Percentiles rank a stretch among this genome's conserved stretches.
phyloP scores from a whole-genome alignment of 2,797 vertebrate species.

The Sphenopsis melanotis region DNA sequence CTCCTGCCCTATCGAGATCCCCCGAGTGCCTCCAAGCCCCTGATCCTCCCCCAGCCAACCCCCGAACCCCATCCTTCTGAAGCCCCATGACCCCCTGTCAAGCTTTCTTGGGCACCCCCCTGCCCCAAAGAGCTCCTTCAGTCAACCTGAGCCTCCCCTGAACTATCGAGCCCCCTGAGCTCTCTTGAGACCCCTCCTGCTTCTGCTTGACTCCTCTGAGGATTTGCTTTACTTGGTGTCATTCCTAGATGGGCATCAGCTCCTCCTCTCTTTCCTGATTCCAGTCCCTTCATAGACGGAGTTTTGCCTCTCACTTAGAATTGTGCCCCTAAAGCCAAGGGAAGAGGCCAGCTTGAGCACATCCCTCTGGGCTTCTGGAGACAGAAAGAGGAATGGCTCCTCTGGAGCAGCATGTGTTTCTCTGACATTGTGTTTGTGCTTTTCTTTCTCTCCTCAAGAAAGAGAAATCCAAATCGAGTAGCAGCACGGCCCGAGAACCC shows the following conservation, averaged over 20 bases:
- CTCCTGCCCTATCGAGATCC: too few species aligned
- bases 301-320: not conserved
- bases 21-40: not conserved
- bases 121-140: not conserved
- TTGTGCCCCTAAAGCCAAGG: not conserved
- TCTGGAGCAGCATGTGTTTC: not conserved
- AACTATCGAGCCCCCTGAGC: not conserved
- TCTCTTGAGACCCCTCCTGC: fast-evolving
- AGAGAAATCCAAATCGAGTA: conserved; percentile 88
- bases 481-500: conserved; percentile 79
- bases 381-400: not conserved
- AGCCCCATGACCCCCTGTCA: not conserved
- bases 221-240: fast-evolving
- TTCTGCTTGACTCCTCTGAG: not conserved
- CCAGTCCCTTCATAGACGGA: too few species aligned
- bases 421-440: not conserved
- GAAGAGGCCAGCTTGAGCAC: not conserved
- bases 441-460: conserved; percentile 76
- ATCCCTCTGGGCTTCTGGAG: not conserved
- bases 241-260: fast-evolving
- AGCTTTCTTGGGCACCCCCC: not conserved
- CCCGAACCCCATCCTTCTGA: not conserved
- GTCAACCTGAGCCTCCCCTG: fast-evolving
- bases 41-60: not conserved
- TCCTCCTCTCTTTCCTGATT: not conserved